Evolutionary conservation across 2,888 invertebrate species (phyloP).

Genomic region (Junonia oenone): DNA sequence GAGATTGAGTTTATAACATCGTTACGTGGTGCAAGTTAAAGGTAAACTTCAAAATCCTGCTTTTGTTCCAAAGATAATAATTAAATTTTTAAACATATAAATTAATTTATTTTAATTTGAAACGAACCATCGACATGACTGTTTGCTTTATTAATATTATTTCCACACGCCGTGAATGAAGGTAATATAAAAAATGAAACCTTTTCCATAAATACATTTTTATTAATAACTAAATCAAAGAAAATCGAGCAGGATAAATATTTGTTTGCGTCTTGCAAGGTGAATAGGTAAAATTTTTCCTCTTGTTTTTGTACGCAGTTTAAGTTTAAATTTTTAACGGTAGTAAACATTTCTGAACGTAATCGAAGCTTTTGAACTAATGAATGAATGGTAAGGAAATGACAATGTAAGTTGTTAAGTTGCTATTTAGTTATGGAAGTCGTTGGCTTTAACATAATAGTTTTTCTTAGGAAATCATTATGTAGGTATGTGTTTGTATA

Average conservation of each 20-base stretch:
- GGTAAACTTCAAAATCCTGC: neutral
- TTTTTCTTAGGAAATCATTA: no score
- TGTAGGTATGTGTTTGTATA: no score
- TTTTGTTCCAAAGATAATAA: neutral
- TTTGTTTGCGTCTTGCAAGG: conserved; percentile 1
- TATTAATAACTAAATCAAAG: neutral
- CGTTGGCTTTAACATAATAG: no score
- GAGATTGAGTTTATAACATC: neutral
- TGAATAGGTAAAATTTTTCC: neutral
- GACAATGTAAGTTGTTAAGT: neutral
- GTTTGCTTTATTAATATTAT: conserved; percentile 7
- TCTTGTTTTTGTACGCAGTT: neutral
- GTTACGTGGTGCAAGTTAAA: neutral
- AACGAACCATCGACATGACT: neutral
- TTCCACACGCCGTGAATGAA: conserved; percentile 10
- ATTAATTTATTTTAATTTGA: neutral
- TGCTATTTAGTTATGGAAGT: neutral
- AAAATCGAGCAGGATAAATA: neutral
- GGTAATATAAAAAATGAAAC: conserved; percentile 6
- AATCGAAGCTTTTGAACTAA: neutral
- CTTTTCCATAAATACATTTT: neutral
- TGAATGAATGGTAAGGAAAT: neutral
- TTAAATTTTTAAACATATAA: neutral
- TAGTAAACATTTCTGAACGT: neutral
- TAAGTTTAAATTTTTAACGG: neutral